A percentile compares a stretch with the other conserved stretches of the same genome.
These are phyloP conservation scores for Cercocebus atys DNA, from an alignment of 2,113 vertebrate species.

Conservation along the genomic window DNA sequence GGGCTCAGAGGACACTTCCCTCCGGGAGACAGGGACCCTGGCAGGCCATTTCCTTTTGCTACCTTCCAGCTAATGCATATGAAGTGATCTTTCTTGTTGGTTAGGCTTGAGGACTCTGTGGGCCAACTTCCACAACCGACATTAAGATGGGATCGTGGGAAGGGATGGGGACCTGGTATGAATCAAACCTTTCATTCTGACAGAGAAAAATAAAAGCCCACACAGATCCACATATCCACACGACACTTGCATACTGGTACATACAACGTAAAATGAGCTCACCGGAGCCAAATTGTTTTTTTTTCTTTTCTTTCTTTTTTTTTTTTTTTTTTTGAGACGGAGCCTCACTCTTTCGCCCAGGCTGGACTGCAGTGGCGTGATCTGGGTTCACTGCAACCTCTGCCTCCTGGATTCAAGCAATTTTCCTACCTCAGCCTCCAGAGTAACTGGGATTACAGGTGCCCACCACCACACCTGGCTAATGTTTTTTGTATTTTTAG, in stretches of 20 bases:
- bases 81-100: background rate
- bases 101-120: background rate
- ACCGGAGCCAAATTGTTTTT: background rate
- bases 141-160: background rate
- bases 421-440: too few relatives aligned
- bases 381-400: too few relatives aligned
- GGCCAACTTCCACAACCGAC: background rate
- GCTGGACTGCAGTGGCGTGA: too few relatives aligned
- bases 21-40: accelerated
- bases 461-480: too few relatives aligned
- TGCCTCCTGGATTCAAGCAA: too few relatives aligned
- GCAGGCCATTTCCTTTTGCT: background rate
- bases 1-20: background rate
- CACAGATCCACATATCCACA: background rate
- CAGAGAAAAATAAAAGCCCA: background rate
- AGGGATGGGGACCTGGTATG: background rate
- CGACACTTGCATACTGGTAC: background rate
- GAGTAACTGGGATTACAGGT: too few relatives aligned
- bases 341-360: too few relatives aligned
- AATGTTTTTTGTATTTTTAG: too few relatives aligned
- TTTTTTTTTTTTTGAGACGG: too few relatives aligned
- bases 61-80: background rate
- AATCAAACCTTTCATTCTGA: slow-evolving; percentile 4
- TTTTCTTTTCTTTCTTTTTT: too few relatives aligned
- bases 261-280: accelerated